Conservation (phyloP, 2,113 vertebrate genomes). For the Ibidorhyncha struthersii region DNA sequence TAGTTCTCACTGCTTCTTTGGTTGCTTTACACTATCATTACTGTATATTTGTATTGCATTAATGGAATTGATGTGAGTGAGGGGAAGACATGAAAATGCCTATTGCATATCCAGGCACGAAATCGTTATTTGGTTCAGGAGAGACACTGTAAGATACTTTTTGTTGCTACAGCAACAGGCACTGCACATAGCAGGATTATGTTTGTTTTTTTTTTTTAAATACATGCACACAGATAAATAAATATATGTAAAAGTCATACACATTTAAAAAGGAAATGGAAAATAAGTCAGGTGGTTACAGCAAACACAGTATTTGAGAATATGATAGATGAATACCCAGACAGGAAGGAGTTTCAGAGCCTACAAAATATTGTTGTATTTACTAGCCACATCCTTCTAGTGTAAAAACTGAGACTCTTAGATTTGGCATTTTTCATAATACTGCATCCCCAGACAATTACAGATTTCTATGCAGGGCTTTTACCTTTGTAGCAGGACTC, state of each 20-base stretch:
- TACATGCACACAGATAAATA: background rate
- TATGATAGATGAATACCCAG: background rate
- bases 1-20: background rate
- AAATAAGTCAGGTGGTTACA: background rate
- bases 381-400: background rate
- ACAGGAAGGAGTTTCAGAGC: background rate
- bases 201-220: background rate
- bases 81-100: background rate
- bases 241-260: background rate
- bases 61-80: background rate
- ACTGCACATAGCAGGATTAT: background rate
- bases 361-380: background rate
- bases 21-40: background rate
- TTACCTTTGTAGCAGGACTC: background rate
- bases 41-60: background rate
- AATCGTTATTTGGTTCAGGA: background rate
- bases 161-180: background rate
- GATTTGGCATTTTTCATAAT: background rate
- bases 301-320: background rate
- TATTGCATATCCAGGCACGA: background rate
- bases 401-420: background rate
- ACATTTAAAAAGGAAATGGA: background rate
- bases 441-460: fast-evolving
- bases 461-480: background rate
- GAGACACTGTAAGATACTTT: background rate